phyloP scores from a whole-genome alignment of 2,888 invertebrate species.

The Tachystola acroxantha region DNA sequence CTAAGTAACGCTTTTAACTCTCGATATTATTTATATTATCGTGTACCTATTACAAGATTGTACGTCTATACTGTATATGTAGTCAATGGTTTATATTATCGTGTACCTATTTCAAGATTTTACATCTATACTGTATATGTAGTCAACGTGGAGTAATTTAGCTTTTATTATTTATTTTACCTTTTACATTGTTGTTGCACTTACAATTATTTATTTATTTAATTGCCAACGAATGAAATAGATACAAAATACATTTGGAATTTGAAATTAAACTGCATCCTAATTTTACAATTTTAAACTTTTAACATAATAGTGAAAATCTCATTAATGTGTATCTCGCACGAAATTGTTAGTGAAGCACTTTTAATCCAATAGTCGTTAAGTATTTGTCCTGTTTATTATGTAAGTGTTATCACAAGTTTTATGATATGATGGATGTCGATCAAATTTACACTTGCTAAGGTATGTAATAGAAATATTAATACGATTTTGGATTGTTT shows the following conservation, averaged over 20 bases:
- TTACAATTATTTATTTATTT: too few species aligned
- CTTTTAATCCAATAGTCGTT: constrained; percentile 17
- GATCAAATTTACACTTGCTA: constrained; percentile 33
- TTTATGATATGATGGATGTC: too few species aligned
- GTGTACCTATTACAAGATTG: too few species aligned
- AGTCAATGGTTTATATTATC: constrained; percentile 62
- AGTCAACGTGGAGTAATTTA: too few species aligned
- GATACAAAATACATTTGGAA: too few species aligned
- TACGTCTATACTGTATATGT: constrained; percentile 40
- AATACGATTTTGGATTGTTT: constrained; percentile 26
- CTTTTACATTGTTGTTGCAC: too few species aligned
- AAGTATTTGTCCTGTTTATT: constrained; percentile 16
- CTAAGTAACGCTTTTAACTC: constrained; percentile 59
- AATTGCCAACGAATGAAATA: too few species aligned
- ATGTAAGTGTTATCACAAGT: constrained; percentile 41
- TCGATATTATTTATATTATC: constrained; percentile 25
- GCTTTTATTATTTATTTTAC: too few species aligned
- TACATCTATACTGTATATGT: too few species aligned
- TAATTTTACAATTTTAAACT: not conserved
- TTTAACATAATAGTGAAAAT: too few species aligned
- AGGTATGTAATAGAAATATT: constrained; percentile 28
- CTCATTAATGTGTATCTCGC: constrained; percentile 12
- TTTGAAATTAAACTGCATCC: too few species aligned
- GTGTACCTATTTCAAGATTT: too few species aligned
- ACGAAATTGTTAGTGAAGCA: constrained; percentile 42